Percentiles rank a stretch among this genome's conserved stretches.
phyloP scores from a whole-genome alignment of 2,113 vertebrate species.

The Xiphophorus hellerii region DNA sequence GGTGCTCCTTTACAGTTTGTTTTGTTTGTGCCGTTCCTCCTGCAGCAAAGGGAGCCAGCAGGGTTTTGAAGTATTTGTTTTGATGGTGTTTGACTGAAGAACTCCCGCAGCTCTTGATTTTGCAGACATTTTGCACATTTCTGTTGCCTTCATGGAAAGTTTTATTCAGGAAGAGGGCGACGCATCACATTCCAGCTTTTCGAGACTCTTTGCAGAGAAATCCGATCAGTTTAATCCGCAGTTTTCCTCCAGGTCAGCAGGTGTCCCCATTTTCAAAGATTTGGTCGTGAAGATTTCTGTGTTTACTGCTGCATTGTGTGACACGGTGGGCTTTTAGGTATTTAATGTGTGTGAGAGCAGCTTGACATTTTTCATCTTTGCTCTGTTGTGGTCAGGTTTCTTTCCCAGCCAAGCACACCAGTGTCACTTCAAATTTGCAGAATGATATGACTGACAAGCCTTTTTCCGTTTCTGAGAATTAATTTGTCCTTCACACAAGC shows the following conservation, averaged over 20 bases:
- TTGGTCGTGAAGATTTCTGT: background rate
- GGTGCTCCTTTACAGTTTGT: background rate
- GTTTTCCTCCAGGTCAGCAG: conserved; percentile 34
- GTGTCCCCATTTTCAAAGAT: conserved; percentile 43
- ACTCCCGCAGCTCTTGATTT: background rate
- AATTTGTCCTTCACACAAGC: background rate
- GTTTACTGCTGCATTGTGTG: background rate
- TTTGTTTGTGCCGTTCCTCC: conserved; percentile 6
- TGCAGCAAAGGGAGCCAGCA: background rate
- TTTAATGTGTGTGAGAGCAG: conserved; percentile 15
- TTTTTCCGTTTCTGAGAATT: conserved; percentile 3
- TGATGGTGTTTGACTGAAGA: conserved; percentile 1
- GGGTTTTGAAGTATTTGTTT: background rate
- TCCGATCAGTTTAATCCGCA: conserved; percentile 22
- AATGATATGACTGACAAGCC: background rate
- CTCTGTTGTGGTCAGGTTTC: background rate
- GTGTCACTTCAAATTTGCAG: background rate
- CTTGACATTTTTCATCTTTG: background rate
- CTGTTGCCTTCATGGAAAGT: background rate
- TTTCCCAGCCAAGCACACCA: background rate
- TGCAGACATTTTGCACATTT: conserved; percentile 27
- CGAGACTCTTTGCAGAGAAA: background rate
- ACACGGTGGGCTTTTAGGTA: background rate
- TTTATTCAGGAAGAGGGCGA: background rate
- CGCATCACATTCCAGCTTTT: background rate